Percentiles rank a stretch among this genome's conserved stretches.
Evolutionary conservation across 2,113 vertebrate genomes (phyloP).

Genomic region (Rynchops niger): DNA sequence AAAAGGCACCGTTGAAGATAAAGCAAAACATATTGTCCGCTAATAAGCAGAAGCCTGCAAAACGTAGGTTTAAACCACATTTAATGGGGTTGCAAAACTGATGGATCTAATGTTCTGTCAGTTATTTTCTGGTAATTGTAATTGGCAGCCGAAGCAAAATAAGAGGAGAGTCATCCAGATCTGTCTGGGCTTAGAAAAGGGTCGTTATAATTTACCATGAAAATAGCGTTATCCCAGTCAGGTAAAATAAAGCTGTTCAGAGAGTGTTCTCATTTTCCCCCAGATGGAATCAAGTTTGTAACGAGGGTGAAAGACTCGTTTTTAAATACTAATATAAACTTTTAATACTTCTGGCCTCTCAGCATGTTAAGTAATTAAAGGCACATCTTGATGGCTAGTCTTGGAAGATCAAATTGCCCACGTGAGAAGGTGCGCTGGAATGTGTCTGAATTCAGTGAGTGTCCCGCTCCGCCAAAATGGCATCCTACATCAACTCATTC

Average conservation of each 20-base stretch:
- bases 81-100: neutral
- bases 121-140: neutral
- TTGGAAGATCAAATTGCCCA: neutral
- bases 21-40: neutral
- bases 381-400: neutral
- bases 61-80: neutral
- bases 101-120: neutral
- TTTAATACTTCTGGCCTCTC: neutral
- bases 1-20: conserved; percentile 3
- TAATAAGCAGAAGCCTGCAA: neutral
- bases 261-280: neutral
- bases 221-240: neutral
- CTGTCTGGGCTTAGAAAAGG: neutral
- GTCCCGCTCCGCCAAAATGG: neutral
- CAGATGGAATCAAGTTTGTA: neutral
- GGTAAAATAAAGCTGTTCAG: neutral
- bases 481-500: neutral
- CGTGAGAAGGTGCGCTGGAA: neutral
- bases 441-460: neutral
- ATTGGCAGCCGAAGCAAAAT: neutral
- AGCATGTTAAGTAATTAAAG: neutral
- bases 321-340: neutral
- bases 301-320: neutral
- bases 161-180: neutral
- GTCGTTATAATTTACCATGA: neutral